Evolutionary conservation across 2,888 invertebrate genomes (phyloP).

Genomic region (Leptopilina myrica): DNA sequence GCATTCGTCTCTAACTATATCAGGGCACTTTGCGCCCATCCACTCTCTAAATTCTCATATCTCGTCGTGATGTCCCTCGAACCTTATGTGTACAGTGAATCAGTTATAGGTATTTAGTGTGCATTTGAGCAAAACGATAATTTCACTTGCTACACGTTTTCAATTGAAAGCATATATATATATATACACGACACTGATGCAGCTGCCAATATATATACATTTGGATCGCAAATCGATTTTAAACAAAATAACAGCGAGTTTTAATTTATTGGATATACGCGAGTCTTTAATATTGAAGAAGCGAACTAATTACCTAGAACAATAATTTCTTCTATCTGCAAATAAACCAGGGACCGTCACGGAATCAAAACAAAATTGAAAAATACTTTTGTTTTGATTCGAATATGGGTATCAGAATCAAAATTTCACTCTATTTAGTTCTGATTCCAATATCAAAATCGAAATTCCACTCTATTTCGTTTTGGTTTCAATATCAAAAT

Average conservation of each 20-base stretch:
- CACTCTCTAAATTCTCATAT: slow-evolving; percentile 55
- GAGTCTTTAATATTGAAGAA: no score
- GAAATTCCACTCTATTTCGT: no score
- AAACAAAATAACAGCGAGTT: neutral
- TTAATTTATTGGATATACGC: neutral
- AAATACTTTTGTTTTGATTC: no score
- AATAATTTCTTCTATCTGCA: no score
- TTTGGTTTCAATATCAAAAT: no score
- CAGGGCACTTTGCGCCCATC: slow-evolving; percentile 47
- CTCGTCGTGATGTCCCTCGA: slow-evolving; percentile 44
- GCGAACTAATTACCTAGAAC: no score
- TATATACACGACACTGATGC: neutral
- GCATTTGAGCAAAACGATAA: slow-evolving; percentile 28
- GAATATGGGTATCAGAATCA: no score
- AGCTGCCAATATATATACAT: neutral
- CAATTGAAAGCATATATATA: neutral
- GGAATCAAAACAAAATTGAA: no score
- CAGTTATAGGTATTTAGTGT: slow-evolving; percentile 65
- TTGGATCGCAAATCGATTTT: slow-evolving; percentile 1
- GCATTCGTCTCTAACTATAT: slow-evolving; percentile 44
- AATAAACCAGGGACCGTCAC: no score
- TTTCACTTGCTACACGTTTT: neutral
- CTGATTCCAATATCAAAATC: no score
- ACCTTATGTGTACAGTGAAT: slow-evolving; percentile 58
- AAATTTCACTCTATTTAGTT: no score